A percentile compares a stretch with the other conserved stretches of the same genome.
Evolutionary conservation across 2,113 vertebrate species (phyloP).

Genomic region (Laterallus jamaicensis): DNA sequence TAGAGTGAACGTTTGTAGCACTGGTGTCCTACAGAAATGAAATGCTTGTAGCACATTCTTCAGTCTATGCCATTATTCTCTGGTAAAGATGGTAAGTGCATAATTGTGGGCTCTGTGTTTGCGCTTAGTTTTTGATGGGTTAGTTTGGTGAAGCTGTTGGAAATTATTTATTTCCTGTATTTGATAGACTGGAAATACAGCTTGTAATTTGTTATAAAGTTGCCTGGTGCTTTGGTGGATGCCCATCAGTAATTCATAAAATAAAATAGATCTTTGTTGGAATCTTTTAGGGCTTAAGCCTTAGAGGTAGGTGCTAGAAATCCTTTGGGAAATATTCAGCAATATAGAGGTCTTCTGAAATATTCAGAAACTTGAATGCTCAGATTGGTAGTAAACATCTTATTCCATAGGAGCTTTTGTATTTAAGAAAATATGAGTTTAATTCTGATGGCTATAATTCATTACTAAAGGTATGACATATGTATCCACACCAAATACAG

Average conservation of each 20-base stretch:
- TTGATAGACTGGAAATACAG: background rate
- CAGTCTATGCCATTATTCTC: background rate
- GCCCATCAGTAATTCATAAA: background rate
- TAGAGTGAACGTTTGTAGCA: background rate
- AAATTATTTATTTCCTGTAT: background rate
- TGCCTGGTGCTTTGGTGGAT: background rate
- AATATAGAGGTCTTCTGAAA: background rate
- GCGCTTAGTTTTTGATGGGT: background rate
- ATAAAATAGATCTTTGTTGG: background rate
- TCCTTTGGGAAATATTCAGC: background rate
- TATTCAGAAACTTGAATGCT: background rate
- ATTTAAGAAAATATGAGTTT: background rate
- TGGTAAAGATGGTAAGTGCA: background rate
- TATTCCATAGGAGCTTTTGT: background rate
- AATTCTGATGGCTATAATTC: background rate
- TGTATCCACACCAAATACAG: background rate
- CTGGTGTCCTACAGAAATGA: background rate
- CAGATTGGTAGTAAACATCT: background rate
- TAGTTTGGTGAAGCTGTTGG: background rate
- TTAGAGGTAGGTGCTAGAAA: background rate
- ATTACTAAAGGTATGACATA: background rate
- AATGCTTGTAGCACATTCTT: background rate
- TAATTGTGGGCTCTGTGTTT: background rate
- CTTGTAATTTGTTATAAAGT: background rate
- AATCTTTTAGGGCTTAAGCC: background rate